Percentiles rank a stretch among this genome's conserved stretches.
phyloP scores from a whole-genome alignment of 2,113 vertebrate species.

The Heterochromis multidens region DNA sequence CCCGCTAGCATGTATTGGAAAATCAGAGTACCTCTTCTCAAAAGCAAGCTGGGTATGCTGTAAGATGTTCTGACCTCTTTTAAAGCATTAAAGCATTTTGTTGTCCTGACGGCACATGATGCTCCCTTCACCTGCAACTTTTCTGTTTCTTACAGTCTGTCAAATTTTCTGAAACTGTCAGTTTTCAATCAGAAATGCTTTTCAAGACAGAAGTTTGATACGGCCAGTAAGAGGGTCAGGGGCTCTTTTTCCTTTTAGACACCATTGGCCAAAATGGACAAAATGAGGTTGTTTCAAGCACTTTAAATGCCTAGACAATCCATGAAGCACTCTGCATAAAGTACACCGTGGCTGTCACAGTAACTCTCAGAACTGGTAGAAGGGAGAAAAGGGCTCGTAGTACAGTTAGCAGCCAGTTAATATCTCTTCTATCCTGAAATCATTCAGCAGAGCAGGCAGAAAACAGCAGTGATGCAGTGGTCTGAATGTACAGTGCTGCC shows the following conservation, averaged over 20 bases:
- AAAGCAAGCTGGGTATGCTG: not conserved
- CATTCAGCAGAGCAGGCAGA: not conserved
- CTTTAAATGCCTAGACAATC: not conserved
- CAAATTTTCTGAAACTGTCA: not conserved
- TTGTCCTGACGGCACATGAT: not conserved
- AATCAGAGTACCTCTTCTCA: not conserved
- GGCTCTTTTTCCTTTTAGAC: not conserved
- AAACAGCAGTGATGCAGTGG: not conserved
- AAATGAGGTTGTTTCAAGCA: not conserved
- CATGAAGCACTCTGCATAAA: not conserved
- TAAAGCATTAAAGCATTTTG: not conserved
- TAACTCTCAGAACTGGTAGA: not conserved
- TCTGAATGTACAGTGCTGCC: not conserved
- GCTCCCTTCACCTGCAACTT: not conserved
- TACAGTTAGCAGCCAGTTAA: not conserved
- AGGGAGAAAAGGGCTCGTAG: not conserved
- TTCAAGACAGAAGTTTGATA: not conserved
- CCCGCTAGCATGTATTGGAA: not conserved
- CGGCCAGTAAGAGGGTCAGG: not conserved
- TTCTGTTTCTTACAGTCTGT: not conserved
- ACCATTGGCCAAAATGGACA: not conserved
- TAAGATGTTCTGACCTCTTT: not conserved
- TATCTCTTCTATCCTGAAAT: not conserved
- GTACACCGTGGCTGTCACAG: not conserved
- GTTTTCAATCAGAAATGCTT: not conserved